Conservation (phyloP, 2,113 vertebrate genomes). For the Perca schrenkii region DNA sequence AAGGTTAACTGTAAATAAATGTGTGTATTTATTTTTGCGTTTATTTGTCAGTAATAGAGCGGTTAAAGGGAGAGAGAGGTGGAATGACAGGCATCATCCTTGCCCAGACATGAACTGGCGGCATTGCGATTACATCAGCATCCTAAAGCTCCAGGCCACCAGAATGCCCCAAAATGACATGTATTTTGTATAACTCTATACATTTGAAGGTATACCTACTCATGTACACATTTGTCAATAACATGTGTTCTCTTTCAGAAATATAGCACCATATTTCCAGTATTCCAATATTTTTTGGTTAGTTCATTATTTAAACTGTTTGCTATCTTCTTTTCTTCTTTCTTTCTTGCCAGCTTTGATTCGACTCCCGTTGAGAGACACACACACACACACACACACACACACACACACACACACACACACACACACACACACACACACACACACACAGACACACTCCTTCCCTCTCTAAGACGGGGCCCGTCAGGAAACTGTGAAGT, state of each 20-base stretch:
- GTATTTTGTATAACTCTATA: not conserved
- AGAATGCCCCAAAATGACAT: not conserved
- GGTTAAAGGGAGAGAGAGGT: not conserved
- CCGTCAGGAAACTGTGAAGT: constrained; percentile 42
- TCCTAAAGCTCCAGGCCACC: not conserved
- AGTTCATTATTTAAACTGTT: not conserved
- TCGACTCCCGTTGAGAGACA: not conserved
- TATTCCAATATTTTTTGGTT: not conserved
- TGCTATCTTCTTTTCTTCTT: not conserved
- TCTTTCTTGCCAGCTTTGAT: not conserved
- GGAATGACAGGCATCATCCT: not conserved
- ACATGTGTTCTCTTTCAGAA: not conserved
- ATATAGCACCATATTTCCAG: not conserved
- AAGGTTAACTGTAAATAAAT: not conserved
- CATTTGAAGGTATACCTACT: not conserved
- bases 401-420: constrained; percentile 10
- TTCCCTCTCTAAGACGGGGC: constrained; percentile 14
- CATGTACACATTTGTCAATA: not conserved
- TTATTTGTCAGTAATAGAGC: not conserved
- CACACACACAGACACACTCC: constrained; percentile 2
- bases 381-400: not conserved
- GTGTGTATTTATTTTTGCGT: not conserved
- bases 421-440: not conserved
- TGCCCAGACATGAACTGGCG: not conserved
- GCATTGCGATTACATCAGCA: not conserved